Conservation (phyloP, 1,140 invertebrate genomes). For the Lasioglossum baleicum region DNA sequence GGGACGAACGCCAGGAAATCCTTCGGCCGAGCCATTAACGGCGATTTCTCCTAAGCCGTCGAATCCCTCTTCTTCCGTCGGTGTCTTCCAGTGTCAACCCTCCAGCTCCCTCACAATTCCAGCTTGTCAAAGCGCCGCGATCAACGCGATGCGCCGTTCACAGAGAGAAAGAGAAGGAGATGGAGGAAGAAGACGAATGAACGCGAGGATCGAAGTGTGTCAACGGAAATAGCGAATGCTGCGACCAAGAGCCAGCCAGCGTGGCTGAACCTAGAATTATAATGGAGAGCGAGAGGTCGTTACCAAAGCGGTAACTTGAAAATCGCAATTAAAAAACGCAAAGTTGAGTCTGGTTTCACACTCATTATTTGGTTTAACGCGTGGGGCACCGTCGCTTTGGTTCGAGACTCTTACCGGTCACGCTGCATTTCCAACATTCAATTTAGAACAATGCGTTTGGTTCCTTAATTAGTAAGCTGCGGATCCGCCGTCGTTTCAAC, state of each 20-base stretch:
- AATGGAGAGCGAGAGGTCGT: neutral
- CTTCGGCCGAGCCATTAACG: constrained; percentile 71
- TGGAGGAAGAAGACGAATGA: no score
- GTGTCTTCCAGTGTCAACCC: constrained; percentile 53
- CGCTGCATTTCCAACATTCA: no score
- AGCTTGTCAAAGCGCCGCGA: constrained; percentile 31
- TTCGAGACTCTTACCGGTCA: no score
- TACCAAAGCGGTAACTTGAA: neutral
- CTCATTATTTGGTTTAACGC: no score
- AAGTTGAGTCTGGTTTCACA: no score
- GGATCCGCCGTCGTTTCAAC: no score
- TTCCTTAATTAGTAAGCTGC: no score
- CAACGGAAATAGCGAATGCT: neutral
- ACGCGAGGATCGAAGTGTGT: neutral
- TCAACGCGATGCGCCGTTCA: neutral
- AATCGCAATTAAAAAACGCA: neutral
- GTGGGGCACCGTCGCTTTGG: no score
- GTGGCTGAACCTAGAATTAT: neutral
- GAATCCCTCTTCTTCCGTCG: constrained; percentile 54
- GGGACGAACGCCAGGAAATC: constrained; percentile 63
- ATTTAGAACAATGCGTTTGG: no score
- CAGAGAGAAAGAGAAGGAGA: neutral
- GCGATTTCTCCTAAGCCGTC: constrained; percentile 67
- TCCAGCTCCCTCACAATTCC: constrained; percentile 22
- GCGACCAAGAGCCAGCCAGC: neutral